Percentiles rank a stretch among this genome's conserved stretches.
These are phyloP conservation scores for Pandemis heparana DNA, from an alignment of 2,888 invertebrate species.

Conservation along the genomic window DNA sequence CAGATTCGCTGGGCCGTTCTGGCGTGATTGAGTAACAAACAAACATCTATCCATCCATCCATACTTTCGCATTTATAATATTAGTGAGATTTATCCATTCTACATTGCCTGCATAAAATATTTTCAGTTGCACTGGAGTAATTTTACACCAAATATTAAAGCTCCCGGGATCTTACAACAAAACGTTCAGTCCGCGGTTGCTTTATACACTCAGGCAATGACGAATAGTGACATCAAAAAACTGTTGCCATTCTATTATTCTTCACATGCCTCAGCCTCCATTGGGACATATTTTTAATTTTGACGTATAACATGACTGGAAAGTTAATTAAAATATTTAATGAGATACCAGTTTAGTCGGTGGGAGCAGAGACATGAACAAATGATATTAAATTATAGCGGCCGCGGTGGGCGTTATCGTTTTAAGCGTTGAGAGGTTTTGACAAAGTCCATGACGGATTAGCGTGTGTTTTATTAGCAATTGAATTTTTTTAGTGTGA, in stretches of 20 bases:
- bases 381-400: slow-evolving; percentile 80
- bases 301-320: slow-evolving; percentile 70
- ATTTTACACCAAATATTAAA: background rate
- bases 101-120: too few species aligned
- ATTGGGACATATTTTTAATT: slow-evolving; percentile 66
- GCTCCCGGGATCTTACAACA: too few species aligned
- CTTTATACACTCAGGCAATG: background rate
- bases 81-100: too few species aligned
- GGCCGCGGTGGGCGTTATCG: slow-evolving; percentile 67
- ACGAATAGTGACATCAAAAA: slow-evolving; percentile 34
- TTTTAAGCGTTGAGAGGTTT: slow-evolving; percentile 49
- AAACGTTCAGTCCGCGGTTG: background rate
- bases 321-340: slow-evolving; percentile 84
- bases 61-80: too few species aligned
- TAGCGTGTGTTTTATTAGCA: slow-evolving; percentile 47
- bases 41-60: too few species aligned
- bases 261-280: slow-evolving; percentile 49
- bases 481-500: slow-evolving; percentile 13
- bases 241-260: slow-evolving; percentile 37
- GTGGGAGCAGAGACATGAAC: slow-evolving; percentile 76
- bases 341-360: slow-evolving; percentile 73
- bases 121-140: too few species aligned
- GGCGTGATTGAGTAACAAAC: too few species aligned
- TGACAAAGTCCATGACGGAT: slow-evolving; percentile 50
- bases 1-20: too few species aligned